A percentile compares a stretch with the other conserved stretches of the same genome.
These are phyloP conservation scores for Pyrgilauda ruficollis DNA, from an alignment of 2,113 vertebrate species.

Conservation along the genomic window DNA sequence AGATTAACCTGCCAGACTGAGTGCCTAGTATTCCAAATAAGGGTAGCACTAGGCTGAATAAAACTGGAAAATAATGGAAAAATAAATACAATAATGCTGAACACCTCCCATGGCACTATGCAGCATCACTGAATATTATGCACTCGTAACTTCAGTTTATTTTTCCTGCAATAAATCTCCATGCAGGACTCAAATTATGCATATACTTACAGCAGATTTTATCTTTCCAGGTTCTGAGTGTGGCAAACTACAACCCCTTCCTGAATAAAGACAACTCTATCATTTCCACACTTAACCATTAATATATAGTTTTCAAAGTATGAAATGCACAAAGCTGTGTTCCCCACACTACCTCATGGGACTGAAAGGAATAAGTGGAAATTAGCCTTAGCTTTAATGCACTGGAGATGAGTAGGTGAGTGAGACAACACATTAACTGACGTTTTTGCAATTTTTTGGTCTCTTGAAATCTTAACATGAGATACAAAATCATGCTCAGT, in stretches of 20 bases:
- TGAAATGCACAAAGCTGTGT: background rate
- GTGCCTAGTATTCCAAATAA: conserved; percentile 6
- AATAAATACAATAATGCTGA: background rate
- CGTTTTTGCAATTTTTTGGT: background rate
- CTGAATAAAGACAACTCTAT: background rate
- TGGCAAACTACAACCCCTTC: background rate
- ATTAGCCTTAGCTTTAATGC: background rate
- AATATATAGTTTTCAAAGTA: background rate
- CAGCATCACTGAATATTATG: background rate
- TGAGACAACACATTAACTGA: background rate
- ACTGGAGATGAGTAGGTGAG: background rate
- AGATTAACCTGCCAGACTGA: background rate
- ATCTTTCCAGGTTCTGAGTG: background rate
- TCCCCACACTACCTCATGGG: background rate
- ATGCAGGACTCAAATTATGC: background rate
- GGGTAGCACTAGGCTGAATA: conserved; percentile 7
- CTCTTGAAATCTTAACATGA: background rate
- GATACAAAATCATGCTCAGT: background rate
- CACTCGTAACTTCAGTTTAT: background rate
- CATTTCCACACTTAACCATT: background rate
- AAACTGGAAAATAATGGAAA: background rate
- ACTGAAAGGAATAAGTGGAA: background rate
- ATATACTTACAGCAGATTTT: background rate
- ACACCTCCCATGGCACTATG: background rate
- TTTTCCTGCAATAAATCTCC: background rate